Percentiles rank a stretch among this genome's conserved stretches.
phyloP scores from a whole-genome alignment of 2,888 invertebrate species.

The Nemapogon koenigi region DNA sequence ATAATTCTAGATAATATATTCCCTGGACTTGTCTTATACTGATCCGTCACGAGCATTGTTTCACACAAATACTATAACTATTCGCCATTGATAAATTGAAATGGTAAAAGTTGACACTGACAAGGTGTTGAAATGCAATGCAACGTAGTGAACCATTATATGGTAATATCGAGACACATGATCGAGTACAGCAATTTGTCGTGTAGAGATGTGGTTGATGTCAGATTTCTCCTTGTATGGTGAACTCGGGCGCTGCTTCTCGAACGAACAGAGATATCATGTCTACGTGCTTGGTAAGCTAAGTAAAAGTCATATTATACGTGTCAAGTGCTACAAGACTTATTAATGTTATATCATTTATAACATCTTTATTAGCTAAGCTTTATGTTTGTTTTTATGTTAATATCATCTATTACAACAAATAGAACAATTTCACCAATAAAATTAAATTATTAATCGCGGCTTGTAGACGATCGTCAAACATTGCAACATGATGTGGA shows the following conservation, averaged over 20 bases:
- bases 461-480: too few relatives aligned
- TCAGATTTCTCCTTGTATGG: constrained; percentile 8
- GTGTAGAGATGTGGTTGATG: constrained; percentile 1
- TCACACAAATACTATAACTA: not conserved
- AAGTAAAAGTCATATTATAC: too few relatives aligned
- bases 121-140: not conserved
- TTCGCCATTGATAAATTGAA: not conserved
- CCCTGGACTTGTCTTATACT: not conserved
- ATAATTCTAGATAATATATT: not conserved
- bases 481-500: too few relatives aligned
- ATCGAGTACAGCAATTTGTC: constrained; percentile 7
- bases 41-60: not conserved
- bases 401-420: too few relatives aligned
- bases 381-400: too few relatives aligned
- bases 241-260: constrained; percentile 1
- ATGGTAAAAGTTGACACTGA: not conserved
- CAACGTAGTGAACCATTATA: constrained; percentile 7
- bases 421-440: too few relatives aligned
- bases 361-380: too few relatives aligned
- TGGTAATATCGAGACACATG: constrained; percentile 9
- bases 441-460: too few relatives aligned
- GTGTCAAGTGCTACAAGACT: too few relatives aligned
- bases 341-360: too few relatives aligned
- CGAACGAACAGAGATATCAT: too few relatives aligned
- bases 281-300: too few relatives aligned